Conservation (phyloP, 2,113 vertebrate species). For the Cavia aperea region DNA sequence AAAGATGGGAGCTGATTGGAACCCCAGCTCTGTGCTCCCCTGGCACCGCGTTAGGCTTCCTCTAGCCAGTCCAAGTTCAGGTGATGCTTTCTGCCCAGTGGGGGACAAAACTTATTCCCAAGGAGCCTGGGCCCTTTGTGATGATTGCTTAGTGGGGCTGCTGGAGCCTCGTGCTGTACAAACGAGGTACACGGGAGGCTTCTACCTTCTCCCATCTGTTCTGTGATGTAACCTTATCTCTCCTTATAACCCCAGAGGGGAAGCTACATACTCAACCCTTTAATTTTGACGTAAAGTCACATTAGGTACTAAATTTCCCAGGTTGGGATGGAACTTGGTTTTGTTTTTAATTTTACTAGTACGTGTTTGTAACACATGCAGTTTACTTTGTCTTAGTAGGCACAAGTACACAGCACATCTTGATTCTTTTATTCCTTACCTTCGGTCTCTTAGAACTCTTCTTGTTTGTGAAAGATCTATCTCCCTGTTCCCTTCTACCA, state of each 20-base stretch:
- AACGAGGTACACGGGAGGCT: background rate
- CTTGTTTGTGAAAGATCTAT: background rate
- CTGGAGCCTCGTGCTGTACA: background rate
- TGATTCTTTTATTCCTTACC: background rate
- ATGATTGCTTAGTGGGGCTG: background rate
- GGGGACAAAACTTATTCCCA: background rate
- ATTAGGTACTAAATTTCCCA: background rate
- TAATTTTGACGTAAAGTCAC: background rate
- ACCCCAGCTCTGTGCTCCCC: too few species aligned
- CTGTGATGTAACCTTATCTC: background rate
- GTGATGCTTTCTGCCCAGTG: background rate
- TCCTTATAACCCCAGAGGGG: background rate
- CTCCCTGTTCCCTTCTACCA: background rate
- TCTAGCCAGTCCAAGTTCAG: background rate
- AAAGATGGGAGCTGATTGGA: fast-evolving
- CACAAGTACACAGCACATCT: background rate
- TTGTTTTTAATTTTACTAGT: too few species aligned
- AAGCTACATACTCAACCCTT: background rate
- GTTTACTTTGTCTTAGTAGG: too few species aligned
- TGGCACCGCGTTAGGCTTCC: too few species aligned
- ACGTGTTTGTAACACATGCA: too few species aligned
- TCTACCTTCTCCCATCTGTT: background rate
- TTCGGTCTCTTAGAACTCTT: background rate
- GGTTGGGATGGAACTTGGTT: too few species aligned
- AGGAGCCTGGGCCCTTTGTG: background rate